Evolutionary conservation across 2,113 vertebrate genomes (phyloP), one percentile per base, ranked within the genome.

Genomic region (Chloropsis hardwickii): DNA sequence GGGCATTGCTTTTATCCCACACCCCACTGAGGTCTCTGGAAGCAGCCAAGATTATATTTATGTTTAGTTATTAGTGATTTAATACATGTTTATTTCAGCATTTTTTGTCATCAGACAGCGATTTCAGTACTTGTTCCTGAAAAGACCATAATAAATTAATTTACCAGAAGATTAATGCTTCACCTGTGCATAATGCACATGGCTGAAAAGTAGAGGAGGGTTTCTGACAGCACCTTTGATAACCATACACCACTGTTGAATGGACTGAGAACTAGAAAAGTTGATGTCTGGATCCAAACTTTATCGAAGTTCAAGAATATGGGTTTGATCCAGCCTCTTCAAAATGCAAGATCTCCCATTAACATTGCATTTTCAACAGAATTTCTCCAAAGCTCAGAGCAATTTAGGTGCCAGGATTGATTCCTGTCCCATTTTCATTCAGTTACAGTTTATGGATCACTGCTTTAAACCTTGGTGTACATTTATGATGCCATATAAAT

Each of bases 51-150:
- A 90, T 56, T 21, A 78, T 91, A 77, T 74, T 86, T 92, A 77
- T 83, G 24, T 42, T 88, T 64, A 70, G 22, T 86, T 91, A 95
- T 95, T 94, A 94, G 91, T 94, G 64, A 94, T 67, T 86, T 76
- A 58, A 57, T 87, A 47, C 39, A 71, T 73, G 65, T 73, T 94
- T 92, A 73, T 95, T 94, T 97, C 95, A 94, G 76, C 48, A 66
- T 29, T 87, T 73, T 89, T 39, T 86, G 53, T 83, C 66, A 76
- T 81, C 80, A 94, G 31, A 35, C 64, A 76, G 40, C 33, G n/a
- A 92, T 89, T 95, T 95, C 81, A 87, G 77, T 60, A 62, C 51
- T 82, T 4, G 1, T 78, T 92, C 78, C 77, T 72, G 78, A 83
- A 95, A 86, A 90, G 57, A 77, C 27, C 27, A 12, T 56, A 70